Evolutionary conservation across 2,888 invertebrate species (phyloP).

Genomic region (Dasypolia templi): DNA sequence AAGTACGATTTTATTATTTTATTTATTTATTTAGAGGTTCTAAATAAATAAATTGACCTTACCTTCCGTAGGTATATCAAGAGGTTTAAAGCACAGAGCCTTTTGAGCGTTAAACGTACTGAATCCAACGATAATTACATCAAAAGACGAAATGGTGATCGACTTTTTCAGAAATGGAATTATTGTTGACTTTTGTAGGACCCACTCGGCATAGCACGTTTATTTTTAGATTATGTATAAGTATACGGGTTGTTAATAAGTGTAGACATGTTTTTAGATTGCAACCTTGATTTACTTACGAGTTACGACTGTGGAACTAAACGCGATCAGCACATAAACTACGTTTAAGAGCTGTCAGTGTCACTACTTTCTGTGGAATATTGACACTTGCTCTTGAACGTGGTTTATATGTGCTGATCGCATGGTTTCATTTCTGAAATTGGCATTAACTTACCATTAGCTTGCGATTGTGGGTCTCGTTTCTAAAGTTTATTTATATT

Average conservation of each 20-base stretch:
- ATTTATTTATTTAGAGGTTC: neutral
- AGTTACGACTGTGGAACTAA: no score
- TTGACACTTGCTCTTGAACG: no score
- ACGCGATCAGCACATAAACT: no score
- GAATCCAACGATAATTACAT: neutral
- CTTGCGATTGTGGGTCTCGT: neutral
- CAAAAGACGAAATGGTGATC: neutral
- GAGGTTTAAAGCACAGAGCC: neutral
- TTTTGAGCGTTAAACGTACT: neutral
- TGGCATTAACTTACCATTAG: no score
- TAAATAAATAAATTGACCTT: no score
- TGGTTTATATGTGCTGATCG: no score
- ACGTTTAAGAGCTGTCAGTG: no score
- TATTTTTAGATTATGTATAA: constrained; percentile 7
- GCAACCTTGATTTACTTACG: constrained; percentile 16
- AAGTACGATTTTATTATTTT: neutral
- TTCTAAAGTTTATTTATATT: neutral
- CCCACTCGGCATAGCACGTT: neutral
- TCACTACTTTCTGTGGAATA: no score
- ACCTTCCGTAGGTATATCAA: neutral
- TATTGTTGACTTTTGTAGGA: neutral
- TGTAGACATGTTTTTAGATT: constrained; percentile 6
- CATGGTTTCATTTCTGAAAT: no score
- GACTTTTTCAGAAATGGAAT: neutral
- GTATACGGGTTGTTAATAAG: constrained; percentile 9